Percentiles rank a stretch among this genome's conserved stretches.
Evolutionary conservation across 2,113 vertebrate species (phyloP).

Genomic region (Arothron firmamentum): DNA sequence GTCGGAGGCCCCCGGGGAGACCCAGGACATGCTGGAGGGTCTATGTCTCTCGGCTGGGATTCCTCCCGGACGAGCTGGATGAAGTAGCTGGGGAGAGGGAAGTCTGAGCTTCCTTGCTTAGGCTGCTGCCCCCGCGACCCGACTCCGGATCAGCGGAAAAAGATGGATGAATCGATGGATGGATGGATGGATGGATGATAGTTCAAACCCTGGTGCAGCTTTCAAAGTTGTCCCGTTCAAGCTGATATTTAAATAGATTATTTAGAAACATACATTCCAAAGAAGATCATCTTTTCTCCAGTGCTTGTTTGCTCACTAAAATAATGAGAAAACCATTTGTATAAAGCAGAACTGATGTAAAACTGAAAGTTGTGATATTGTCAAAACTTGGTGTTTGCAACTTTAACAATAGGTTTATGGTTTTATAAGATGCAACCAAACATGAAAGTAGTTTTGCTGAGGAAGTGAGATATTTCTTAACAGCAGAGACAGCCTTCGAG

Average conservation of each 20-base stretch:
- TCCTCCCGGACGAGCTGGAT: too few species aligned
- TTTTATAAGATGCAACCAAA: constrained; percentile 2
- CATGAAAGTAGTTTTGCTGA: neutral
- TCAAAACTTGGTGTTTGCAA: constrained; percentile 1
- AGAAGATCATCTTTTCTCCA: constrained; percentile 52
- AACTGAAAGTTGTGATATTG: constrained; percentile 32
- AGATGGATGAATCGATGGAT: too few species aligned
- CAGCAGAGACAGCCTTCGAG: constrained; percentile 39
- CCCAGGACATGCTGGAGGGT: too few species aligned
- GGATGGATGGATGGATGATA: too few species aligned
- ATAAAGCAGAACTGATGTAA: constrained; percentile 23
- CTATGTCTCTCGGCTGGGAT: too few species aligned
- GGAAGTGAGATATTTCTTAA: constrained; percentile 5
- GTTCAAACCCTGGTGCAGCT: neutral
- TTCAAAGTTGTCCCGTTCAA: neutral
- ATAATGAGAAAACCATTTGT: constrained; percentile 55
- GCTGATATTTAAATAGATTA: constrained; percentile 48
- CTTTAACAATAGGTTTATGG: neutral
- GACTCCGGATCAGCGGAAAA: too few species aligned
- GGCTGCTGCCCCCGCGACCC: too few species aligned
- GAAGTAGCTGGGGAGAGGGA: too few species aligned
- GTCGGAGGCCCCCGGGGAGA: too few species aligned
- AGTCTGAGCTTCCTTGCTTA: too few species aligned
- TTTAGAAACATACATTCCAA: constrained; percentile 57
- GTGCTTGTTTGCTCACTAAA: constrained; percentile 30